A percentile compares a stretch with the other conserved stretches of the same genome.
phyloP scores from a whole-genome alignment of 2,797 vertebrate species.

The Acanthurus leucopareius region DNA sequence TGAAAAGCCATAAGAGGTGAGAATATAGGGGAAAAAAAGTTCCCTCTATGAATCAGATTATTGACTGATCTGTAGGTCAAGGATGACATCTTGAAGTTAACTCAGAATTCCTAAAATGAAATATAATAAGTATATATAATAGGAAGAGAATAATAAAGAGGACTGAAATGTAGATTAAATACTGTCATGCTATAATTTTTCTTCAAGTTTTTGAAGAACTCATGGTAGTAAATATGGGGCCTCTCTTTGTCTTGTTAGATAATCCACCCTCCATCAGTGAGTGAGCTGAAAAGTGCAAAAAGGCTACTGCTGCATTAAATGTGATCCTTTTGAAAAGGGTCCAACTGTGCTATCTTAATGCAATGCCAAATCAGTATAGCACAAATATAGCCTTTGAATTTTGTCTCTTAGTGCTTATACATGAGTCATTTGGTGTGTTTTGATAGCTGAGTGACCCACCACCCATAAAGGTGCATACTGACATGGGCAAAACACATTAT shows the following conservation, averaged over 20 bases:
- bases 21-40: constrained; percentile 1
- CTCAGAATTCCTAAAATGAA: neutral
- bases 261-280: neutral
- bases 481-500: no score
- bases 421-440: no score
- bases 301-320: no score
- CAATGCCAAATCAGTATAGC: no score
- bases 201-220: neutral
- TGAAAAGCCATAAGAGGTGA: neutral
- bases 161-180: neutral
- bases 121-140: neutral
- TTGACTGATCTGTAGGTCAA: neutral
- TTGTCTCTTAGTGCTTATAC: no score
- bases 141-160: neutral
- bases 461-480: no score
- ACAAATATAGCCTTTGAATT: no score
- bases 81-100: neutral
- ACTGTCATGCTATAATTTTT: neutral
- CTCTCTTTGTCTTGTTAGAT: neutral
- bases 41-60: neutral
- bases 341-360: no score
- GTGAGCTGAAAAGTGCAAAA: neutral
- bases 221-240: neutral
- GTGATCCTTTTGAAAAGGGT: no score
- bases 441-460: no score